Percentiles rank a stretch among this genome's conserved stretches.
phyloP scores from a whole-genome alignment of 2,113 vertebrate species.

The Anolis sagrei region DNA sequence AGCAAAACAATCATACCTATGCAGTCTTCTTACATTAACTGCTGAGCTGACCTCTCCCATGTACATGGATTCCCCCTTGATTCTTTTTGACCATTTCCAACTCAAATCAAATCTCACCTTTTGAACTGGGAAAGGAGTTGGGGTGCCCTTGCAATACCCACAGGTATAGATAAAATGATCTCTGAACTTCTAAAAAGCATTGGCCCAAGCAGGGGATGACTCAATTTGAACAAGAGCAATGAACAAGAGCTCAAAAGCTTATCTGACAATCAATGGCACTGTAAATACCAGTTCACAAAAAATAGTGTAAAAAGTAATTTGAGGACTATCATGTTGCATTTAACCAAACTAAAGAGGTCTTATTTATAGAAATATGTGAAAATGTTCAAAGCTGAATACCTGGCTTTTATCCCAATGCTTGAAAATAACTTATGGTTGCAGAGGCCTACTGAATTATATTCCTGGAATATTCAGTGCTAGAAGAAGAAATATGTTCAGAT shows the following conservation, averaged over 20 bases:
- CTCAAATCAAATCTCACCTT: background rate
- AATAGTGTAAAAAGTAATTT: background rate
- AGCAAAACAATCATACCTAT: background rate
- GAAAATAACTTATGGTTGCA: conserved; percentile 42
- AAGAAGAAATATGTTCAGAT: conserved; percentile 46
- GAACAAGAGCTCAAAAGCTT: background rate
- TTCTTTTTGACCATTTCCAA: background rate
- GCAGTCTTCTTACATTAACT: background rate
- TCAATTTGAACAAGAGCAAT: background rate
- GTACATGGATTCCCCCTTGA: background rate
- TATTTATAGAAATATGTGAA: background rate
- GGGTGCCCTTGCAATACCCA: too few relatives aligned
- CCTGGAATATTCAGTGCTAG: conserved; percentile 55
- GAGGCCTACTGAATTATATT: conserved; percentile 61
- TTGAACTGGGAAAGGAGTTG: background rate
- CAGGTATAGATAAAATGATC: background rate
- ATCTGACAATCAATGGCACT: too few relatives aligned
- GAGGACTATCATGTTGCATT: background rate
- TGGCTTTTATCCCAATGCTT: conserved; percentile 47
- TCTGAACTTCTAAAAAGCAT: background rate
- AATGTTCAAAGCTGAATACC: conserved; percentile 18
- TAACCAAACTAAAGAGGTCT: background rate
- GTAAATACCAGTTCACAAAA: background rate
- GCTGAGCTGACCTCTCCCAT: background rate
- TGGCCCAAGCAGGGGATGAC: background rate